Percentiles rank a stretch among this genome's conserved stretches.
Evolutionary conservation across 2,888 invertebrate species (phyloP).

Genomic region (Petrolisthes cinctipes): DNA sequence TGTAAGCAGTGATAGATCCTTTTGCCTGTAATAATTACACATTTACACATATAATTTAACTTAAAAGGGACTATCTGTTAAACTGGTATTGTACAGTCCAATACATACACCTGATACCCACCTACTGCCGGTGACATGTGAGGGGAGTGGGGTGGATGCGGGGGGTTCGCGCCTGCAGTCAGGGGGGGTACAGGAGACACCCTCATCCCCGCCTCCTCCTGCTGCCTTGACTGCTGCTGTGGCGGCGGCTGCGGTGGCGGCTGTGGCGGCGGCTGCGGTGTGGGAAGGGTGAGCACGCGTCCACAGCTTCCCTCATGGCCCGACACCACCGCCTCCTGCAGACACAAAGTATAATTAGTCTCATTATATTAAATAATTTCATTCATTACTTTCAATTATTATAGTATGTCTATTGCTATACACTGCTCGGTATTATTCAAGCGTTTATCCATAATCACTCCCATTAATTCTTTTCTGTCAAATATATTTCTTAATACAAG

Average conservation of each 20-base stretch:
- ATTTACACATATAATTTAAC: no score
- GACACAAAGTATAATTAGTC: not conserved
- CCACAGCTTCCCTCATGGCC: slow-evolving; percentile 64
- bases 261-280: slow-evolving; percentile 52
- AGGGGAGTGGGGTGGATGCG: slow-evolving; percentile 76
- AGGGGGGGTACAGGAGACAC: slow-evolving; percentile 68
- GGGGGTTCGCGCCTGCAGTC: slow-evolving; percentile 56
- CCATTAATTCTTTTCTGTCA: no score
- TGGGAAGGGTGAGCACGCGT: slow-evolving; percentile 53
- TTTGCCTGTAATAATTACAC: no score
- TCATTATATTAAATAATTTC: not conserved
- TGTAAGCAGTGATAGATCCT: no score
- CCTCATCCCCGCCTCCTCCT: slow-evolving; percentile 66
- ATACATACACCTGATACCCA: slow-evolving; percentile 73
- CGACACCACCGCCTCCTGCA: slow-evolving; percentile 65
- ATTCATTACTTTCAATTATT: not conserved
- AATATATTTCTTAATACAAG: no score
- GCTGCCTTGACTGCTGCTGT: slow-evolving; percentile 57
- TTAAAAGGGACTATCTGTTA: no score
- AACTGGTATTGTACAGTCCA: no score
- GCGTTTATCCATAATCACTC: no score
- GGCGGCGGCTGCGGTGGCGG: slow-evolving; percentile 53
- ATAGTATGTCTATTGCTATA: not conserved
- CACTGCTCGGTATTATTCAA: no score
- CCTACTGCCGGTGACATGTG: slow-evolving; percentile 98